Conservation (phyloP, 2,797 vertebrate genomes). For the Cryptoblepharus egeriae region DNA sequence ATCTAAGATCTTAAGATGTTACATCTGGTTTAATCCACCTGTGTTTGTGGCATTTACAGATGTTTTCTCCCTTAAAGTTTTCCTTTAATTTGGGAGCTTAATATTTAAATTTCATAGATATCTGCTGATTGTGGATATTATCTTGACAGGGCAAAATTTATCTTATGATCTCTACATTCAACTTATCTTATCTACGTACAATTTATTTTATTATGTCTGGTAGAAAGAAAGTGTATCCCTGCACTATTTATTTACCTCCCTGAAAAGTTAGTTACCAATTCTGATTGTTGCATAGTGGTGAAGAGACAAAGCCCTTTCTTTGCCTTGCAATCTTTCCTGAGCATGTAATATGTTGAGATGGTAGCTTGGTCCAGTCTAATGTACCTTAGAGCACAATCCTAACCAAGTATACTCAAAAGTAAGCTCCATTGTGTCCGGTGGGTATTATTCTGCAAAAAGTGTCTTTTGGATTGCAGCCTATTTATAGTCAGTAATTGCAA, state of each 20-base stretch:
- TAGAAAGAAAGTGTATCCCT: background rate
- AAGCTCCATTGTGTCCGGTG: too few relatives aligned
- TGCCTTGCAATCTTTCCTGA: background rate
- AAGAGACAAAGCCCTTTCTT: background rate
- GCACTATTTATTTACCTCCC: accelerated
- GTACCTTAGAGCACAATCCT: too few relatives aligned
- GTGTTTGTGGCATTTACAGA: background rate
- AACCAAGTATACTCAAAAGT: too few relatives aligned
- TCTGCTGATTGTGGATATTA: background rate
- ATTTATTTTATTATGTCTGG: too few relatives aligned
- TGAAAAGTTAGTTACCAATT: background rate
- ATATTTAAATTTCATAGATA: background rate
- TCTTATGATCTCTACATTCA: background rate
- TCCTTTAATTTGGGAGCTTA: background rate
- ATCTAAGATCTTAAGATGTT: too few relatives aligned
- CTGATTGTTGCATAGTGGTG: background rate
- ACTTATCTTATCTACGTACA: too few relatives aligned
- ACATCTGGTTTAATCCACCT: background rate
- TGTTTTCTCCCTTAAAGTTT: background rate
- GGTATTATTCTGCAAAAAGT: too few relatives aligned
- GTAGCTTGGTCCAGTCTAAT: too few relatives aligned
- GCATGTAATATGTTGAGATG: background rate
- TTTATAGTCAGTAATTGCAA: too few relatives aligned
- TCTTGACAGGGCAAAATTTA: background rate
- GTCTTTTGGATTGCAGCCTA: too few relatives aligned